Evolutionary conservation across 2,113 vertebrate genomes (phyloP).

Genomic region (Dromaius novaehollandiae): DNA sequence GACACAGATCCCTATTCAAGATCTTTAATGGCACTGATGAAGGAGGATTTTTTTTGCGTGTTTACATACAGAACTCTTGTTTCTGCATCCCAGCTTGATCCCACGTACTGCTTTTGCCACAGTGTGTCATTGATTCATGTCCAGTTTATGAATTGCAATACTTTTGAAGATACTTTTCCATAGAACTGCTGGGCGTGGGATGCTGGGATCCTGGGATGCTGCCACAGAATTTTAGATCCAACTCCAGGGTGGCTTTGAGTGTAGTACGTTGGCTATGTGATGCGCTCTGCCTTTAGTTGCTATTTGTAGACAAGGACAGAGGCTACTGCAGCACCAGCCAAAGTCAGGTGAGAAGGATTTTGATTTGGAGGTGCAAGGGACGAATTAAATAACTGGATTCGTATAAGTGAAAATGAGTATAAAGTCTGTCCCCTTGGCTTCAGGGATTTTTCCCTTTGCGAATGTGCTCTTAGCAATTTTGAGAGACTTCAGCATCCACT

Average conservation of each 20-base stretch:
- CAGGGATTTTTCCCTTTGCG: not conserved
- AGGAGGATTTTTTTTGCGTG: constrained; percentile 42
- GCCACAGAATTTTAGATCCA: not conserved
- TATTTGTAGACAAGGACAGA: no score
- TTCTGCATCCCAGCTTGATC: not conserved
- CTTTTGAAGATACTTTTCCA: not conserved
- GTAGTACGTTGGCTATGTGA: fast-evolving
- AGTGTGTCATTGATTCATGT: not conserved
- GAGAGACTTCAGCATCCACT: not conserved
- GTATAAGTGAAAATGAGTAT: not conserved
- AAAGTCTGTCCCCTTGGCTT: not conserved
- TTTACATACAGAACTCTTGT: not conserved
- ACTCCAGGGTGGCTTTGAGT: not conserved
- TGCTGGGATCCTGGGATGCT: not conserved
- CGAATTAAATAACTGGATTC: not conserved
- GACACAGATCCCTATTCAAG: not conserved
- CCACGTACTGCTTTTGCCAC: not conserved
- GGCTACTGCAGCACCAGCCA: not conserved
- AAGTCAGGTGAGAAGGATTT: not conserved
- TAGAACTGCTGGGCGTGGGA: not conserved
- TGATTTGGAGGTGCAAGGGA: not conserved
- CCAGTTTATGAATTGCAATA: not conserved
- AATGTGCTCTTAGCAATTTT: not conserved
- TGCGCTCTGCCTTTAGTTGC: not conserved
- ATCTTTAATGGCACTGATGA: not conserved